Base-by-base conservation (phyloP, 2,113 vertebrate genomes). In the Chlorodrepanis virens region DNA sequence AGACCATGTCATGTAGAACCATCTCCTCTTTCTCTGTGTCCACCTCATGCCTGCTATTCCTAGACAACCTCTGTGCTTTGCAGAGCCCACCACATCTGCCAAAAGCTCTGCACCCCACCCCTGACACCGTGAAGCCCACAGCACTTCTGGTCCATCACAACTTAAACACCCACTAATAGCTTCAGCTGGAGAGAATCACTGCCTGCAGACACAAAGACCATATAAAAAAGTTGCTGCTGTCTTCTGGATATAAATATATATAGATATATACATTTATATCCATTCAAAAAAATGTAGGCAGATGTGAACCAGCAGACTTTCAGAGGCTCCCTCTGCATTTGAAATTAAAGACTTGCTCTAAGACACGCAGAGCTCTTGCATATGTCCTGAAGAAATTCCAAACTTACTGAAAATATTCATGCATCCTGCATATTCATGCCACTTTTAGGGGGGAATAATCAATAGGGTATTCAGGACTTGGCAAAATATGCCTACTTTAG, bases 371-470 rank as follows among this genome's bases (percentile, higher is more conserved):
- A 33, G 61, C 37, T 92, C 54, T 61, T 40, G 8, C 2, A 0
- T 23, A 49, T 25, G 31, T 83, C 88, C 63, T 44, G 44, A 77
- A 94, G 68, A 96, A 94, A 95, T 83, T n/a, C 27, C 63, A 63
- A 67, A 60, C 64, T 63, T 59, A 29, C 24, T 54, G 85, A 88
- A 94, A 80, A 83, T 39, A 88, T 47, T 85, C 23, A 69, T 6
- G 17, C 12, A 54, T 29, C 6, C 7, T 85, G 74, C 24, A 69
- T 79, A 91, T 56, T 61, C 50, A 47, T 49, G 40, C 4, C 0
- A 3, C 40, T 85, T 94, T 94, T 49, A 0, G 7, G 24, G 50
- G 49, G 16, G 1, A 45, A 69, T 50, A 94, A 87, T 72, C 70
- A 85, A 64, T 35, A 76, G 7, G 12, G 37, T 61, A 54, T 74